Conservation (phyloP, 2,797 vertebrate genomes). For the Paramormyrops hopkinsi region DNA sequence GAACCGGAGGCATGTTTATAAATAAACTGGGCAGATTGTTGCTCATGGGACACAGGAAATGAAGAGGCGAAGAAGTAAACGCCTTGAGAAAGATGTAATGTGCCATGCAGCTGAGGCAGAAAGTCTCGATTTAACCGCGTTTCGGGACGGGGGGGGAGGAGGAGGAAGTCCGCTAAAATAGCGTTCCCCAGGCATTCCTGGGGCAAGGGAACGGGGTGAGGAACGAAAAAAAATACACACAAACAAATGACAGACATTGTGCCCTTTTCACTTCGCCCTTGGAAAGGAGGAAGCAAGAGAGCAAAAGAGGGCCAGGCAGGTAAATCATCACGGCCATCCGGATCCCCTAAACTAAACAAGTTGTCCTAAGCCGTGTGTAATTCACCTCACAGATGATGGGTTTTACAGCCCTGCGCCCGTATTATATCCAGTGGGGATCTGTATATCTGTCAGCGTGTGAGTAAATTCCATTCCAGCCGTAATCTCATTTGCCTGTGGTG, state of each 20-base stretch:
- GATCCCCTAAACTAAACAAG: constrained; percentile 65
- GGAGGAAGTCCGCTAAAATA: not conserved
- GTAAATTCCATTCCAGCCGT: constrained; percentile 59
- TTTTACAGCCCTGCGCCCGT: constrained; percentile 62
- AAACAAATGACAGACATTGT: constrained; percentile 26
- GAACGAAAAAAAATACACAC: not conserved
- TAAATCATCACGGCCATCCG: constrained; percentile 57
- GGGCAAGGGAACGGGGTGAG: not conserved
- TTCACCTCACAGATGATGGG: constrained; percentile 65
- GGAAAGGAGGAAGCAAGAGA: constrained; percentile 23
- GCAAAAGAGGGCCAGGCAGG: constrained; percentile 25
- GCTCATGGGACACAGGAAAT: constrained; percentile 47
- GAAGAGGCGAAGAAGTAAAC: constrained; percentile 37
- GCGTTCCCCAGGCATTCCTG: not conserved
- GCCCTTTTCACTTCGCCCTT: constrained; percentile 28
- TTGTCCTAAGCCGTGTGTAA: constrained; percentile 62
- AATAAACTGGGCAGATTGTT: constrained; percentile 55
- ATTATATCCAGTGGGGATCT: constrained; percentile 63
- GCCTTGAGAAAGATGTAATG: constrained; percentile 25
- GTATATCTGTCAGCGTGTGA: constrained; percentile 67
- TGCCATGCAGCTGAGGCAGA: not conserved
- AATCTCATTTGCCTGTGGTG: constrained; percentile 69
- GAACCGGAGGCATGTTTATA: constrained; percentile 40
- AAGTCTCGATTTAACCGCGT: not conserved
- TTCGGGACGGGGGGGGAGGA: not conserved